Conservation (phyloP, 1,140 invertebrate species). For the Branchinecta lindahli region DNA sequence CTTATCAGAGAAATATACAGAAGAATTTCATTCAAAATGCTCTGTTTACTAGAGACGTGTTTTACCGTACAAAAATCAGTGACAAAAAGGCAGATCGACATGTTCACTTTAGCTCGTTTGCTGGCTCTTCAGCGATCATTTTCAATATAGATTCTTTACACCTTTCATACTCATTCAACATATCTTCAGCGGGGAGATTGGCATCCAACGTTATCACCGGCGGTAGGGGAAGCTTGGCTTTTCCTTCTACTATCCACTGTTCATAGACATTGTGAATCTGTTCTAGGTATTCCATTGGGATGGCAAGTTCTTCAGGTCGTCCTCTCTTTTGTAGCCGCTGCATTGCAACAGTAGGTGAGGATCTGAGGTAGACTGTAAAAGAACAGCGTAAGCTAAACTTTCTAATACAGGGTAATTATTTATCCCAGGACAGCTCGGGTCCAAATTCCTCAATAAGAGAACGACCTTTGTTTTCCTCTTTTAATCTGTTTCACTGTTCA, state of each 20-base stretch:
- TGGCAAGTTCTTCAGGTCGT: slow-evolving; percentile 56
- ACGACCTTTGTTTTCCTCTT: too few relatives aligned
- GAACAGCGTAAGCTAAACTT: slow-evolving; percentile 23
- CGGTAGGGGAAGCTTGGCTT: not conserved
- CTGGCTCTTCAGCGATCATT: not conserved
- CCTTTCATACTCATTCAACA: not conserved
- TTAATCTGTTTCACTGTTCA: too few relatives aligned
- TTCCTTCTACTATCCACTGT: slow-evolving; percentile 46
- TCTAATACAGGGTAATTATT: slow-evolving; percentile 13
- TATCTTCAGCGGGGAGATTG: not conserved
- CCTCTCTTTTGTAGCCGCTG: slow-evolving; percentile 56
- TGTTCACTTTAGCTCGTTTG: too few relatives aligned
- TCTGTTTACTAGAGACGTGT: too few relatives aligned
- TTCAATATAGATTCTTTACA: not conserved
- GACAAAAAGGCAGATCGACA: too few relatives aligned
- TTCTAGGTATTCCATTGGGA: slow-evolving; percentile 55
- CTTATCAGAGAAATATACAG: too few relatives aligned
- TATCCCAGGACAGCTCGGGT: too few relatives aligned
- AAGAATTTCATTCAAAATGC: too few relatives aligned
- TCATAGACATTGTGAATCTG: slow-evolving; percentile 65
- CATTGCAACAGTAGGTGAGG: slow-evolving; percentile 62
- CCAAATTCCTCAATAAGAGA: too few relatives aligned
- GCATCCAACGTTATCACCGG: not conserved
- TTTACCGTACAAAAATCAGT: too few relatives aligned
- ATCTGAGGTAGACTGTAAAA: slow-evolving; percentile 63